A percentile compares a stretch with the other conserved stretches of the same genome.
Evolutionary conservation across 1,140 invertebrate genomes (phyloP).

Genomic region (Saccostrea echinata): DNA sequence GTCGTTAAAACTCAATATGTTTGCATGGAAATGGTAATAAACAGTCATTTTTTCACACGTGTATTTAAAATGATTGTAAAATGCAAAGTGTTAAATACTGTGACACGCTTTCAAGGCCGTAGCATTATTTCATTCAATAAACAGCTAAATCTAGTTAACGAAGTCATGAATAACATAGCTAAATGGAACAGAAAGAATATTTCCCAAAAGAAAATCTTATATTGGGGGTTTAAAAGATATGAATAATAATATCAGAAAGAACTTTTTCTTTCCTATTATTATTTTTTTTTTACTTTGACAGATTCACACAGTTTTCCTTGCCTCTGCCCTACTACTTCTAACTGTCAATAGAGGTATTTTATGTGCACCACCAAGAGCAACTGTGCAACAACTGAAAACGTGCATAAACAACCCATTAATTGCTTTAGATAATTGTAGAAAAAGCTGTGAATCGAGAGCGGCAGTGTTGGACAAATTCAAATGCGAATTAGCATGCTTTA

Average conservation of each 20-base stretch:
- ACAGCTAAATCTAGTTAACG: too few species aligned
- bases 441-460: conserved; percentile 19
- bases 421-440: conserved; percentile 18
- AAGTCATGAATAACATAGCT: too few species aligned
- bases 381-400: background rate
- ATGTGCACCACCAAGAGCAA: background rate
- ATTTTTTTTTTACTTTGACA: background rate
- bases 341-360: background rate
- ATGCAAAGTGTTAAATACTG: too few species aligned
- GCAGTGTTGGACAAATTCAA: conserved; percentile 18
- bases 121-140: too few species aligned
- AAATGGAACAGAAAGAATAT: too few species aligned
- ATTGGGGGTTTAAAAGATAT: too few species aligned
- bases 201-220: too few species aligned
- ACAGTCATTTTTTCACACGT: background rate
- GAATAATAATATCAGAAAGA: too few species aligned
- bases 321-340: background rate
- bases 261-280: too few species aligned
- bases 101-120: too few species aligned
- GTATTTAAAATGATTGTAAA: background rate
- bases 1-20: background rate
- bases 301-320: background rate
- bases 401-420: background rate
- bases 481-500: conserved; percentile 25
- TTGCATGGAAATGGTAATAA: background rate